Conservation (phyloP, 2,888 invertebrate species). For the Crossocerus cetratus region DNA sequence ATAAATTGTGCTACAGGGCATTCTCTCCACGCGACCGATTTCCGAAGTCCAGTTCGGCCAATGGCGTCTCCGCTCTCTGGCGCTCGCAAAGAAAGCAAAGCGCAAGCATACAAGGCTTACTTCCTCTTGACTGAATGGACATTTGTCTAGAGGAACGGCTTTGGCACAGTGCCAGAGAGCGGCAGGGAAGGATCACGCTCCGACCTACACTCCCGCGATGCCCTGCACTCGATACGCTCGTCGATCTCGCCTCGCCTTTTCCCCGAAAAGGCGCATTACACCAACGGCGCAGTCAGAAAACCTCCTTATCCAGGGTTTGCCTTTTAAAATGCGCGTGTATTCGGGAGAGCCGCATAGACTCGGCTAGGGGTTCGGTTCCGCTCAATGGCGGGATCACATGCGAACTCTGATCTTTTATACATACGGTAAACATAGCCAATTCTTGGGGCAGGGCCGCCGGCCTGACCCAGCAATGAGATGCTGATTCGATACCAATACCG, state of each 20-base stretch:
- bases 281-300: not conserved
- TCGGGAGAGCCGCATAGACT: too few species aligned
- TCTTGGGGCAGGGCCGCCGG: not conserved
- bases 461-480: not conserved
- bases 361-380: too few species aligned
- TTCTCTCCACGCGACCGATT: slow-evolving; percentile 46
- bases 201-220: slow-evolving; percentile 51
- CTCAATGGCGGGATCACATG: not conserved
- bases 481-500: not conserved
- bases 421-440: slow-evolving; percentile 1
- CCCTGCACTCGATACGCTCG: slow-evolving; percentile 47
- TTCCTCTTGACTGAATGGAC: slow-evolving; percentile 58
- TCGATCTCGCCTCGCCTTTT: slow-evolving; percentile 26
- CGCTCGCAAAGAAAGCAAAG: slow-evolving; percentile 53
- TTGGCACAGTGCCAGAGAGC: slow-evolving; percentile 79
- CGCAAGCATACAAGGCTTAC: slow-evolving; percentile 55
- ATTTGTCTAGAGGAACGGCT: slow-evolving; percentile 60
- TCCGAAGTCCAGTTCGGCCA: slow-evolving; percentile 10
- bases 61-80: too few species aligned
- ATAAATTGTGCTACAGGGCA: slow-evolving; percentile 17
- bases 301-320: not conserved
- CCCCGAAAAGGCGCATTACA: slow-evolving; percentile 10
- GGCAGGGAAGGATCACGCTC: slow-evolving; percentile 67
- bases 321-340: not conserved
- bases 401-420: slow-evolving; percentile 1